These are phyloP conservation scores for Listrodromus nycthemerus DNA, from an alignment of 2,888 invertebrate genomes.

Conservation along the genomic window DNA sequence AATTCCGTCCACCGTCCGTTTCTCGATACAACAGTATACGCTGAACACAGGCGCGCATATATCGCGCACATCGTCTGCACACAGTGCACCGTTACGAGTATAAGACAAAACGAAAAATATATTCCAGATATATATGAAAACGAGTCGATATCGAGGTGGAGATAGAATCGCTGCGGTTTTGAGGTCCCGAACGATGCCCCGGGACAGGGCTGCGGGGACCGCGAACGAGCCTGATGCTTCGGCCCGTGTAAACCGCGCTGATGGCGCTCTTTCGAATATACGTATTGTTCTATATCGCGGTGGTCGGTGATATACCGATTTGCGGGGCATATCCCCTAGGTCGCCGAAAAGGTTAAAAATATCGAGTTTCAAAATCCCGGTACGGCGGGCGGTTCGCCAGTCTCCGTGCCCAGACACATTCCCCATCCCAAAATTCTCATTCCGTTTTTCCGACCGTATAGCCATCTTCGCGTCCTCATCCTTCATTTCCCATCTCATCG, in stretches of 20 bases:
- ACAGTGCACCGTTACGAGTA: constrained; percentile 10
- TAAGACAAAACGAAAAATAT: constrained; percentile 50
- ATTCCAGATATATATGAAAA: not conserved
- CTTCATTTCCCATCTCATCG: no score
- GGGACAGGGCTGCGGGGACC: constrained; percentile 38
- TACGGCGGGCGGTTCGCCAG: not conserved
- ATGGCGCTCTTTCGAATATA: constrained; percentile 39
- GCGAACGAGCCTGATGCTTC: constrained; percentile 57
- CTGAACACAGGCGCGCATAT: not conserved
- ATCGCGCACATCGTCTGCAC: constrained; percentile 24
- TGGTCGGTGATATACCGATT: constrained; percentile 34
- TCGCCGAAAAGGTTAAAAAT: constrained; percentile 25
- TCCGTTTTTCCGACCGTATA: constrained; percentile 8
- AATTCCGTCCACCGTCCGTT: constrained; percentile 53
- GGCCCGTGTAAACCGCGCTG: constrained; percentile 49
- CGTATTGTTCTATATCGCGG: constrained; percentile 17
- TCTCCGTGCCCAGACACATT: not conserved
- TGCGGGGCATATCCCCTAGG: constrained; percentile 18
- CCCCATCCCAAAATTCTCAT: not conserved
- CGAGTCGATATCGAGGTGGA: constrained; percentile 7
- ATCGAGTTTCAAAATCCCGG: constrained; percentile 15
- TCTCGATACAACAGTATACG: constrained; percentile 16
- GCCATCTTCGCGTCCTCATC: not conserved
- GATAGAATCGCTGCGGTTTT: constrained; percentile 64
- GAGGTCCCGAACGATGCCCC: constrained; percentile 53